Evolutionary conservation across 2,888 invertebrate species (phyloP), one percentile per base, ranked within the genome.

Genomic region (Habroteleia sp.): DNA sequence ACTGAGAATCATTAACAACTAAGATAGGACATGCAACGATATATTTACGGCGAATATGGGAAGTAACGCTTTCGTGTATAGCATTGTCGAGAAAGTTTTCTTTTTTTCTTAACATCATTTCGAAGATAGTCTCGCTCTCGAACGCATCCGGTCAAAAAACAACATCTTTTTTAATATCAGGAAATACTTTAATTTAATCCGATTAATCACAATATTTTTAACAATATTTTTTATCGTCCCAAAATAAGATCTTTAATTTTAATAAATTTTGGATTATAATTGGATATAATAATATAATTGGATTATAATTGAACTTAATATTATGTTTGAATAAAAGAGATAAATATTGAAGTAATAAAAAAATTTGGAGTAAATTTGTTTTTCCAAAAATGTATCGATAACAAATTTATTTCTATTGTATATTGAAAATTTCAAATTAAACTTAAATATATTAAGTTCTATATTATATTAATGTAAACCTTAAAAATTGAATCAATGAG

Each of bases 121-220:
- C 8, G 31, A 68, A 62, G 68, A 69, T 63, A 50, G 29, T 58
- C 46, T 76, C 58, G 58, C 72, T 76, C 56, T 76, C 56, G 31
- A 63, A 68, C 23, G 48, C 73, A 76, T 74, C 69, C 73, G 65
- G 56, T 66, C 62, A 50, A 77, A 74, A 77, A 77, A 66, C 44
- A 1, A 27, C 8, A 11, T 25, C 31, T 50, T 50, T 54, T 58
- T 58, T 31, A 7, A 16, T 33, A 14, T 42, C 10, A 37, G 56
- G 41, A 58, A 41, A 54, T 41, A 48, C 16, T 14, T 27, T 11
- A 8, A 46, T 46, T 31, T 10, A 39, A 1, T 37, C 6, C 6
- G 7, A 48, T 33, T 46, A 46, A 46, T 29, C 1, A n/a, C 13
- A 1, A 8, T 46, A 20, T 8, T 48, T 33, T 16, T 42, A n/a